These are phyloP conservation scores for Schrankia costaestrigalis DNA, from an alignment of 2,888 invertebrate species.

Conservation along the genomic window DNA sequence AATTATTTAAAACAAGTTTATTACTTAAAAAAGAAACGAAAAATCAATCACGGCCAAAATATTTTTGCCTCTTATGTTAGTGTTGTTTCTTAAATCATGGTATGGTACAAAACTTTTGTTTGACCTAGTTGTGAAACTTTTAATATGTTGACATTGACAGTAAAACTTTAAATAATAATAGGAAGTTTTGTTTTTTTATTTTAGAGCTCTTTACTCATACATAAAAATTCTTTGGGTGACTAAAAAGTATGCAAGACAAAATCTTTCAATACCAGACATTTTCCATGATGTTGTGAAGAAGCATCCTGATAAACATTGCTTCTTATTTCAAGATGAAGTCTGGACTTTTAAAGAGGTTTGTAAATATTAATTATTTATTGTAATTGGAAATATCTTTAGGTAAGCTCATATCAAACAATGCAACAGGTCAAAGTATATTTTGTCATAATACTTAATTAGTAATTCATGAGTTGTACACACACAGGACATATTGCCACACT, in stretches of 20 bases:
- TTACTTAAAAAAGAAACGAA: background rate
- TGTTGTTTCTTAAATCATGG: no score
- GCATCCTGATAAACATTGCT: slow-evolving; percentile 91
- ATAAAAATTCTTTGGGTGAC: slow-evolving; percentile 83
- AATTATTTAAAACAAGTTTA: background rate
- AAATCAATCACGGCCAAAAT: no score
- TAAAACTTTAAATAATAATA: no score
- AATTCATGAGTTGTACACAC: slow-evolving; percentile 17
- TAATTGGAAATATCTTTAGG: background rate
- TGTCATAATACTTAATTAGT: slow-evolving; percentile 11
- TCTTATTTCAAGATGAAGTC: slow-evolving; percentile 89
- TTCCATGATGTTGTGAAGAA: slow-evolving; percentile 87
- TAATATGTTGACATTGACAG: no score
- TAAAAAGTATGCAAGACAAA: slow-evolving; percentile 83
- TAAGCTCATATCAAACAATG: background rate
- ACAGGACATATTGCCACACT: slow-evolving; percentile 16
- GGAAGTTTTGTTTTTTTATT: slow-evolving; percentile 48
- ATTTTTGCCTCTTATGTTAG: no score
- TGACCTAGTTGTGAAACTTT: no score
- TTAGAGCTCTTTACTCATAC: slow-evolving; percentile 86
- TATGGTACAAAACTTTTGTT: no score
- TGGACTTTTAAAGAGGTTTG: slow-evolving; percentile 92
- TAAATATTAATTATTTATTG: slow-evolving; percentile 5
- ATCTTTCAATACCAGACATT: slow-evolving; percentile 88
- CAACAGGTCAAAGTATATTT: slow-evolving; percentile 4